These are phyloP conservation scores for Tachystola acroxantha DNA, from an alignment of 2,888 invertebrate genomes.

Conservation along the genomic window DNA sequence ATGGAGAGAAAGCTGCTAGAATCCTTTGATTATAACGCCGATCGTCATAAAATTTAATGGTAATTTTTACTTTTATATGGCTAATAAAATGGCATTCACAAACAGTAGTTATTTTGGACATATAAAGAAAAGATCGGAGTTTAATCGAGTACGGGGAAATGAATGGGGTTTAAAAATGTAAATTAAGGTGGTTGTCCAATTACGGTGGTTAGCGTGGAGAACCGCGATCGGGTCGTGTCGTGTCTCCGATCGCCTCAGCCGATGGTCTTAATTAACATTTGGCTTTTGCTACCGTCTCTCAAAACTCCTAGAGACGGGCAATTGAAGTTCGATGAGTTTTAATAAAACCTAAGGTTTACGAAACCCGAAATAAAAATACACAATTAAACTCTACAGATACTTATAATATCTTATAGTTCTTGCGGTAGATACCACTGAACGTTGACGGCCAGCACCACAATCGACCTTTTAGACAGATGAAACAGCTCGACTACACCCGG, in stretches of 20 bases:
- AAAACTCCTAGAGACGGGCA: constrained; percentile 21
- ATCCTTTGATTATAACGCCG: constrained; percentile 21
- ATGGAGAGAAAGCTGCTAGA: constrained; percentile 45
- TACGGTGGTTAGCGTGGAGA: constrained; percentile 34
- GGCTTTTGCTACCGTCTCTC: constrained; percentile 58
- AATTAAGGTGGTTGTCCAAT: constrained; percentile 53
- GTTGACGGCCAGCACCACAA: too few species aligned
- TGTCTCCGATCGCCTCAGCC: constrained; percentile 51
- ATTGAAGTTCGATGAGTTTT: too few species aligned
- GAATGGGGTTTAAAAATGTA: constrained; percentile 43
- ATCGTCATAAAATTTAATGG: constrained; percentile 22
- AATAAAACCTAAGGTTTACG: too few species aligned
- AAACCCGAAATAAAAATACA: too few species aligned
- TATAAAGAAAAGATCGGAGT: constrained; percentile 19
- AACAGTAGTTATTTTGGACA: constrained; percentile 18
- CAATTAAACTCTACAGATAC: too few species aligned
- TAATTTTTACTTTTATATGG: constrained; percentile 27
- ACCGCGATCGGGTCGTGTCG: constrained; percentile 33
- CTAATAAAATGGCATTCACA: constrained; percentile 28
- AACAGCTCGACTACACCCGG: too few species aligned
- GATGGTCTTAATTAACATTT: constrained; percentile 71
- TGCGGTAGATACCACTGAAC: too few species aligned
- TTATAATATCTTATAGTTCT: too few species aligned
- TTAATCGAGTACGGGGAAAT: constrained; percentile 42
- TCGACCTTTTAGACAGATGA: too few species aligned